phyloP scores from a whole-genome alignment of 2,113 vertebrate species.

The Girardinichthys multiradiatus region DNA sequence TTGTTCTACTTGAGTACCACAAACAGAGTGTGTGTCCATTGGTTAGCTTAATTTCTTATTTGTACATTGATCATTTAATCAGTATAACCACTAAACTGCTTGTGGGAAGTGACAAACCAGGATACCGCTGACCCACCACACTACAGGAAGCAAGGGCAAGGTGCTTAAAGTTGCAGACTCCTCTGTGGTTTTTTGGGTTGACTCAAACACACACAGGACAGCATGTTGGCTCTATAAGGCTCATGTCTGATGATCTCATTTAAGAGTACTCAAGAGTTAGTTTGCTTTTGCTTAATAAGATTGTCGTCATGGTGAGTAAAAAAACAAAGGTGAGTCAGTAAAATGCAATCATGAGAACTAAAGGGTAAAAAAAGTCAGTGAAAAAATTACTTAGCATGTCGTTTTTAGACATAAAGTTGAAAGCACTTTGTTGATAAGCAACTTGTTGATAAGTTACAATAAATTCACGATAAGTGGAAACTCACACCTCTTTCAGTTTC shows the following conservation, averaged over 20 bases:
- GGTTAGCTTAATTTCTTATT: slow-evolving; percentile 62
- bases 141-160: slow-evolving; percentile 41
- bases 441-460: neutral
- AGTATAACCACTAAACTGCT: slow-evolving; percentile 22
- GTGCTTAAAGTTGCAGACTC: slow-evolving; percentile 23
- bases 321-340: slow-evolving; percentile 38
- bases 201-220: slow-evolving; percentile 25
- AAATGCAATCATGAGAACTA: slow-evolving; percentile 45
- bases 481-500: slow-evolving; percentile 94
- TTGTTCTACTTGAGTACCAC: neutral
- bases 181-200: neutral
- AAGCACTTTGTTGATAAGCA: neutral
- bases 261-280: slow-evolving; percentile 3
- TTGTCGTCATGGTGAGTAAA: slow-evolving; percentile 30
- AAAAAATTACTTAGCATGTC: slow-evolving; percentile 3
- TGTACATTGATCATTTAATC: slow-evolving; percentile 44
- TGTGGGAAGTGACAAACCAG: slow-evolving; percentile 31
- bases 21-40: slow-evolving; percentile 4
- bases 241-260: neutral
- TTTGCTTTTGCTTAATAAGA: slow-evolving; percentile 13
- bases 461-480: neutral
- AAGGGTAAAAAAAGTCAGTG: slow-evolving; percentile 33
- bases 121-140: slow-evolving; percentile 46
- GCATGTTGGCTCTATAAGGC: neutral
- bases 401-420: neutral